Base-by-base conservation (phyloP, 2,888 invertebrate genomes). In the Cheilosia variabilis region DNA sequence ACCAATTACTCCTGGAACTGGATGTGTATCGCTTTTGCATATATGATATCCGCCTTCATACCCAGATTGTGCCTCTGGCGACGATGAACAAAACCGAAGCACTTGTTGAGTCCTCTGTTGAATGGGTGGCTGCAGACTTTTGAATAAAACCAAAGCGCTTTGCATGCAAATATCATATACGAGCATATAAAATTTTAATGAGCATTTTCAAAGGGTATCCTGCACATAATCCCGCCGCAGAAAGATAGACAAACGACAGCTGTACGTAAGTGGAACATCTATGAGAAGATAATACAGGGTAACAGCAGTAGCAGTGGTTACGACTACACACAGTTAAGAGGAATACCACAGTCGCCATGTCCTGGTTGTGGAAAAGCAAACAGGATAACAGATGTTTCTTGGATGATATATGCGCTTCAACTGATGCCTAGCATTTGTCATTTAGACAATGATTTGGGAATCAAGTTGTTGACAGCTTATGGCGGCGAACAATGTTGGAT, bases 151-250 rank as follows among this genome's bases (percentile, higher is more conserved):
- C 68, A 10, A 78, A 83, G 13, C 68, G 52, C 47, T 83, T 68
- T 83, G 45, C 78, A 78, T 83, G 73, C 68, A 73, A 78, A 83
- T 83, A 72, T 72, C 72, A 78, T 65, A 73, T 31, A 2, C 55
- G 41, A 78, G 45, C 63, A 43, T 83, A 78, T 83, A 63, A 57
- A 78, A 83, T 68, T 78, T 83, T 83, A 83, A 83, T 83, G 77
- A 77, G 77, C 37, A 72, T 57, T 62, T 69, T 52, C 34, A 55
- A 68, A 73, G 72, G 72, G 55, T 78, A 55, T 41, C 47, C 41
- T 52, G 41, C 34, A 53, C 68, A 58, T 37, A 73, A 63, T 63
- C 45, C 62, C 45, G 13, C 45, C 37, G 53, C 62, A 47, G 47
- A 52, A 43, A 27, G 27, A 47, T 55, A 78, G 69, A 78, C 69